phyloP scores from a whole-genome alignment of 2,797 vertebrate genomes.

The Manis javanica region DNA sequence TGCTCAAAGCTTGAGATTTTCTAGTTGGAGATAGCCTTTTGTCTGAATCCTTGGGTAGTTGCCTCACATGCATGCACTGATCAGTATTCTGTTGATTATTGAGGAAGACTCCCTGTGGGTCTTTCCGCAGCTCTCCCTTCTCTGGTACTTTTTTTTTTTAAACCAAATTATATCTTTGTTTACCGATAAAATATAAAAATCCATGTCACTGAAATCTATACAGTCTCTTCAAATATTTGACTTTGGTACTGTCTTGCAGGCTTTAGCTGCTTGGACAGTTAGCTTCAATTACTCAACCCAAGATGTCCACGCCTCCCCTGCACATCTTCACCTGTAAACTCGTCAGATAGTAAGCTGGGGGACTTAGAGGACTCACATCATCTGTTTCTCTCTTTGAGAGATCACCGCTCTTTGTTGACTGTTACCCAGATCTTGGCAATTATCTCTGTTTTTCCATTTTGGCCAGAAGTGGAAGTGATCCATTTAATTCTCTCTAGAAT shows the following conservation, averaged over 20 bases:
- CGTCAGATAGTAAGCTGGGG: not conserved
- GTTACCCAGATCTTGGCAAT: not conserved
- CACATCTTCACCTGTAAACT: not conserved
- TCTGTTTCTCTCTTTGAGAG: not conserved
- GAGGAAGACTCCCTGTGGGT: not conserved
- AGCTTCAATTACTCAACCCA: not conserved
- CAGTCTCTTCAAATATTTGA: not conserved
- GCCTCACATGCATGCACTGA: not conserved
- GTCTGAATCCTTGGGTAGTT: not conserved
- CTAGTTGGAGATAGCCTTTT: not conserved
- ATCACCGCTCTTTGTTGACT: not conserved
- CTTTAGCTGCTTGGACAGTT: not conserved
- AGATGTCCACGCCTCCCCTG: not conserved
- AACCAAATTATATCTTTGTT: not conserved
- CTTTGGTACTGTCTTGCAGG: not conserved
- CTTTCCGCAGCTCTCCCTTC: not conserved
- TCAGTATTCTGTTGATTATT: not conserved
- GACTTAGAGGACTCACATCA: fast-evolving
- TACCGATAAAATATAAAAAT: not conserved
- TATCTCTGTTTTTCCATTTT: not conserved
- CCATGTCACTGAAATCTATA: not conserved
- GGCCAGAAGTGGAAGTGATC: not conserved
- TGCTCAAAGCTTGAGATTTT: not conserved
- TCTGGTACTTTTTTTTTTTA: not conserved
- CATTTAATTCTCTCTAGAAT: slow-evolving; percentile 12